Evolutionary conservation across 2,113 vertebrate species (phyloP), one percentile per base, ranked within the genome.

Genomic region (Hippolais icterina): DNA sequence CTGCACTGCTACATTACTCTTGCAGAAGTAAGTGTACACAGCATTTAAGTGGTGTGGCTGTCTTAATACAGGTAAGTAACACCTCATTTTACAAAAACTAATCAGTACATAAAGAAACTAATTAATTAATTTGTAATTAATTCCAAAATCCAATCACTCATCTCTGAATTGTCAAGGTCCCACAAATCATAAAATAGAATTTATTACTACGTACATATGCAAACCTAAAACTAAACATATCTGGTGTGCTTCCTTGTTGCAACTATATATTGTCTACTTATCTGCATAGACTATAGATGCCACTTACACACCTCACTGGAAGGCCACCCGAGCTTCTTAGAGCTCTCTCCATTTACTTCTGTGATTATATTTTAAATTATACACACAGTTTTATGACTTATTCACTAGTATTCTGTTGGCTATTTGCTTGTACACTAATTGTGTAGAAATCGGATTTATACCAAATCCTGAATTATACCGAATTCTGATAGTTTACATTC

Each of bases 401-500:
- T 27, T 66, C 14, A 17, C n/a, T 81, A 42, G 20, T 22, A 65
- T 56, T 63, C 52, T 64, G 39, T 46, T 47, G 21, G 17, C 27
- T 77, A 25, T 63, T 63, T 74, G 61, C 15, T 49, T 41, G n/a
- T 49, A 70, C 15, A 28, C 17, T 28, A 57, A 22, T 12, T 68
- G 15, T 61, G 42, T 14, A 95, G 54, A 86, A 88, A 68, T n/a
- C n/a, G n/a, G n/a, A n/a, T n/a, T n/a, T n/a, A n/a, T n/a, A n/a
- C n/a, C n/a, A n/a, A n/a, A n/a, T n/a, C n/a, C n/a, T n/a, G n/a
- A 80, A 13, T 44, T 60, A 10, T 1, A 88, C 42, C 0, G 1
- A 86, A 44, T 28, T 42, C 22, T 49, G 35, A 60, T 60, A 41
- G n/a, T 53, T 90, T 61, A n/a, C 23, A 6, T 28, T 46, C 37